Base-by-base conservation (phyloP, 2,888 invertebrate species). In the Chaitophorus viminalis region DNA sequence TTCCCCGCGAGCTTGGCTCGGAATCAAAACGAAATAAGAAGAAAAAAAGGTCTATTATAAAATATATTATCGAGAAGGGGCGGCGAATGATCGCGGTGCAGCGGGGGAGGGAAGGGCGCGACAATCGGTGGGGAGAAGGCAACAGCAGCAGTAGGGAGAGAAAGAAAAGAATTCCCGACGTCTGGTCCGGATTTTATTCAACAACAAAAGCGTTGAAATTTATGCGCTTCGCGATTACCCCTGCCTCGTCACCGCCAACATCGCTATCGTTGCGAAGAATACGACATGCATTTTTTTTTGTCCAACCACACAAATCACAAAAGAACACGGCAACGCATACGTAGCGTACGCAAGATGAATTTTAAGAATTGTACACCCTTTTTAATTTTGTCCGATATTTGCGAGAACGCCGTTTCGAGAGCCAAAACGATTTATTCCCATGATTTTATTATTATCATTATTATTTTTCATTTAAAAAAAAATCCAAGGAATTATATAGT, bases 171-270 rank as follows among this genome's bases (percentile, higher is more conserved):
- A 74, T 79, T 79, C 79, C 60, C 75, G 60, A 84, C 87, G 87
- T 81, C 87, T 87, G 74, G 87, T 87, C 87, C 81, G 74, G 87
- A 87, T 87, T 81, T 87, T 87, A 81, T 86, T 79, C 87, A 33
- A 78, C 52, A 29, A 87, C 87, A 87, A 87, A 87, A 87, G 87
- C 87, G 74, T 81, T 81, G 87, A 87, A 87, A 87, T 87, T 87
- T 87, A 87, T 87, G 86, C 79, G 86, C 74, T 87, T 87, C 79
- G 87, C 87, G 79, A 87, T 87, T 87, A 87, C 78, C 78, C 39
- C 78, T 33, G 68, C 65, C 77, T n/a, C 18, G 2, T 36, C 39
- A 25, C n/a, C n/a, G 65, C 33, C 31, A 31, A 21, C 46, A 2
- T n/a, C 68, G 3, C 36, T 36, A 9, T 18, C 60, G 39, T 29